phyloP scores from a whole-genome alignment of 2,888 invertebrate genomes.

The Steinernema scapterisci region DNA sequence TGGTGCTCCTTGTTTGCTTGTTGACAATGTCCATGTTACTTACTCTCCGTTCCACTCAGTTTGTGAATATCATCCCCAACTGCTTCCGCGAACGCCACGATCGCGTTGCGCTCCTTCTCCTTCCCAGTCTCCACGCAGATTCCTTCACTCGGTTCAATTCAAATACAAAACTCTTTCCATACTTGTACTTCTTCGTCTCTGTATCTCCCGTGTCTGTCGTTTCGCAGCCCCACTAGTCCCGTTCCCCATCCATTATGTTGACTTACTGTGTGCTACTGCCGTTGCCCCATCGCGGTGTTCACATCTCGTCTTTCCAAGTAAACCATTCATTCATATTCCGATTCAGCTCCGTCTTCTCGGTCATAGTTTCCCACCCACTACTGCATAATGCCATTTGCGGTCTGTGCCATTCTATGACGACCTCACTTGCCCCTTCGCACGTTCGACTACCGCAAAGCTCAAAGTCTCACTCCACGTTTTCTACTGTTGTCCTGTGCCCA shows the following conservation, averaged over 20 bases:
- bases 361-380: background rate
- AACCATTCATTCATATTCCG: constrained; percentile 7
- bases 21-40: background rate
- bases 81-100: no score
- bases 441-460: background rate
- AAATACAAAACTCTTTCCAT: background rate
- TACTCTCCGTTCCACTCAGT: background rate
- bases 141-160: no score
- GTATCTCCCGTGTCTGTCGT: background rate
- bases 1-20: constrained; percentile 17
- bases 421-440: constrained; percentile 25
- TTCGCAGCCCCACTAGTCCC: background rate
- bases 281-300: constrained; percentile 4
- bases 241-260: background rate
- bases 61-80: background rate
- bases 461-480: constrained; percentile 1
- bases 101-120: no score
- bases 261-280: constrained; percentile 16
- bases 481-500: background rate
- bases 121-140: no score
- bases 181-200: background rate
- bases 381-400: background rate
- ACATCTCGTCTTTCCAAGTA: constrained; percentile 23
- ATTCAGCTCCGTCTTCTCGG: background rate
- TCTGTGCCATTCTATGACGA: background rate